These are phyloP conservation scores for Bombus turneri DNA, from an alignment of 1,140 invertebrate genomes.

Conservation along the genomic window DNA sequence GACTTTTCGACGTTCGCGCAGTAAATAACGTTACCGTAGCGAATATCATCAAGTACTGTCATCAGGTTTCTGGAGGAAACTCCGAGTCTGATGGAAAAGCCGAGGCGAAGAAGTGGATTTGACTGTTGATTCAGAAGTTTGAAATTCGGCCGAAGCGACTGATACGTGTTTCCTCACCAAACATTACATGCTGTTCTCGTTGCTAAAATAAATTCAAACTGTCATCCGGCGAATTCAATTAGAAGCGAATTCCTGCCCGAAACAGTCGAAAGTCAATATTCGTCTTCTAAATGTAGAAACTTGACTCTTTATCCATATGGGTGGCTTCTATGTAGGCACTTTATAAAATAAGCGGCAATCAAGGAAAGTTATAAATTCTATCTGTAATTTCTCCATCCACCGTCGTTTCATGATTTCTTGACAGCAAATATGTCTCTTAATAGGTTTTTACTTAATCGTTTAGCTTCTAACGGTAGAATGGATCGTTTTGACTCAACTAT, in stretches of 20 bases:
- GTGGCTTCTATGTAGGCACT: not conserved
- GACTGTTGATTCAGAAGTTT: not conserved
- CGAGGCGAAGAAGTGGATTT: not conserved
- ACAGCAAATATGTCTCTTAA: not conserved
- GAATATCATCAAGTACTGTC: not conserved
- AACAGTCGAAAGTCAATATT: constrained; percentile 1
- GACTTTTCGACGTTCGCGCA: not conserved
- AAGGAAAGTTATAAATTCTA: not conserved
- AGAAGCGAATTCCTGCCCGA: not conserved
- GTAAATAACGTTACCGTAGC: not conserved
- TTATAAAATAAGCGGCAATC: not conserved
- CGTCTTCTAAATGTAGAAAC: not conserved
- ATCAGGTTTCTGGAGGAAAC: not conserved
- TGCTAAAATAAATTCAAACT: not conserved
- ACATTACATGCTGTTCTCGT: not conserved
- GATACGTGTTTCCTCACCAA: not conserved
- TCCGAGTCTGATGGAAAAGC: not conserved
- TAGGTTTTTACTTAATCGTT: not conserved
- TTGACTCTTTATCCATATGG: not conserved
- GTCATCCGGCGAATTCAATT: not conserved
- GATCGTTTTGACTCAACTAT: too few relatives aligned
- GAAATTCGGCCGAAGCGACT: not conserved
- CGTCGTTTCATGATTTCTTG: not conserved
- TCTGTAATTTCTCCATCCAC: not conserved
- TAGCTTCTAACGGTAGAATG: too few relatives aligned